A percentile compares a stretch with the other conserved stretches of the same genome.
Conservation (phyloP, 2,797 vertebrate species). For the Siniperca obscura region DNA sequence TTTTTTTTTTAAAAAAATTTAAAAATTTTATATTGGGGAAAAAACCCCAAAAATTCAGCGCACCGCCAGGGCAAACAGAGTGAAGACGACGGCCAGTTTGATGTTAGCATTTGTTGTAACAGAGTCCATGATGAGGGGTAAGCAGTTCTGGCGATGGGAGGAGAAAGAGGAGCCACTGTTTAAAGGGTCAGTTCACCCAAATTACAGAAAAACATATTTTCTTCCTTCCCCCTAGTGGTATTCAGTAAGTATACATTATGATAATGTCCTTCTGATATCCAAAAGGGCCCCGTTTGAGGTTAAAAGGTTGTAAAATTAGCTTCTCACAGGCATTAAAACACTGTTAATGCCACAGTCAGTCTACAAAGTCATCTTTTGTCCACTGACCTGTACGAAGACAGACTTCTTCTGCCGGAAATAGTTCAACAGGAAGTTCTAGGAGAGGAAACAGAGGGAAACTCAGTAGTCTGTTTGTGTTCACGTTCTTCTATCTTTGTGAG, state of each 20-base stretch:
- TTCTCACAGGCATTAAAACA: background rate
- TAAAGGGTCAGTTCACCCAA: background rate
- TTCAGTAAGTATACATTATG: background rate
- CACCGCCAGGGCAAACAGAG: background rate
- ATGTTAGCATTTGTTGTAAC: background rate
- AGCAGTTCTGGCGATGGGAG: background rate
- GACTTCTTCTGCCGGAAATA: slow-evolving; percentile 15
- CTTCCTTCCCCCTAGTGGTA: background rate
- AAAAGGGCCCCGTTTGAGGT: no score
- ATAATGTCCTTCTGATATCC: no score
- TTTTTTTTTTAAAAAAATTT: no score
- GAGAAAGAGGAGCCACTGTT: background rate
- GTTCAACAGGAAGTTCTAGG: slow-evolving; percentile 11
- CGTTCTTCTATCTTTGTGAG: background rate
- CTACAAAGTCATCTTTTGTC: background rate
- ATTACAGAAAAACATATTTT: background rate
- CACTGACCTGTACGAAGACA: slow-evolving; percentile 9
- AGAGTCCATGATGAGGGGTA: background rate
- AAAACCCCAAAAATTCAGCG: background rate
- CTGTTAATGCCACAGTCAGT: no score
- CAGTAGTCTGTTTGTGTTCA: background rate
- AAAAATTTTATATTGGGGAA: no score
- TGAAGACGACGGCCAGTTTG: background rate
- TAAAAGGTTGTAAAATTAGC: no score
- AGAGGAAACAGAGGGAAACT: background rate